Percentiles rank a stretch among this genome's conserved stretches.
Evolutionary conservation across 2,113 vertebrate genomes (phyloP).

Genomic region (Perca flavescens): DNA sequence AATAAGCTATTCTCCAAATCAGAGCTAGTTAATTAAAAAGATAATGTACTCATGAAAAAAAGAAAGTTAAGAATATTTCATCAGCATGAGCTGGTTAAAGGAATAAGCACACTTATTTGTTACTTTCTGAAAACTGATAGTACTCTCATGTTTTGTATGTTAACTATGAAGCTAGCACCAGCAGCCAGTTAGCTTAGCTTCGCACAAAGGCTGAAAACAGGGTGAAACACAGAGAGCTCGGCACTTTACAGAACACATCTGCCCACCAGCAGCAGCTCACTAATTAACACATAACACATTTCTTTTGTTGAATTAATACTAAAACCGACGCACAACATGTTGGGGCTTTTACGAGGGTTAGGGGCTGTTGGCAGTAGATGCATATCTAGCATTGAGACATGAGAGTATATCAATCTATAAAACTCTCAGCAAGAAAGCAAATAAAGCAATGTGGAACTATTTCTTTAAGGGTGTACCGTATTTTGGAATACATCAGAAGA

Average conservation of each 20-base stretch:
- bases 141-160: no score
- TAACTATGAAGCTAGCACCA: neutral
- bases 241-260: neutral
- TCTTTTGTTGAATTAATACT: neutral
- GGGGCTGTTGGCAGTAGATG: neutral
- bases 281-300: neutral
- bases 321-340: neutral
- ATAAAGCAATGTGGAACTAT: neutral
- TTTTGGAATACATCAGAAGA: neutral
- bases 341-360: neutral
- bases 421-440: neutral
- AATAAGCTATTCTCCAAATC: conserved; percentile 67
- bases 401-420: neutral
- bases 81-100: neutral
- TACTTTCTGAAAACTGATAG: neutral
- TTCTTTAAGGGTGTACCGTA: neutral
- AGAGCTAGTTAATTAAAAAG: conserved; percentile 38
- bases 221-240: neutral
- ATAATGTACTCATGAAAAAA: neutral
- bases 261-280: neutral
- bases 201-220: neutral
- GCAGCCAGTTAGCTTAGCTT: neutral
- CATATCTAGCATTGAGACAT: neutral
- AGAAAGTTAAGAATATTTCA: conserved; percentile 15
- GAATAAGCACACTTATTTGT: neutral